A percentile compares a stretch with the other conserved stretches of the same genome.
These are phyloP conservation scores for Ambastaia sidthimunki DNA, from an alignment of 2,797 vertebrate species.

Conservation along the genomic window DNA sequence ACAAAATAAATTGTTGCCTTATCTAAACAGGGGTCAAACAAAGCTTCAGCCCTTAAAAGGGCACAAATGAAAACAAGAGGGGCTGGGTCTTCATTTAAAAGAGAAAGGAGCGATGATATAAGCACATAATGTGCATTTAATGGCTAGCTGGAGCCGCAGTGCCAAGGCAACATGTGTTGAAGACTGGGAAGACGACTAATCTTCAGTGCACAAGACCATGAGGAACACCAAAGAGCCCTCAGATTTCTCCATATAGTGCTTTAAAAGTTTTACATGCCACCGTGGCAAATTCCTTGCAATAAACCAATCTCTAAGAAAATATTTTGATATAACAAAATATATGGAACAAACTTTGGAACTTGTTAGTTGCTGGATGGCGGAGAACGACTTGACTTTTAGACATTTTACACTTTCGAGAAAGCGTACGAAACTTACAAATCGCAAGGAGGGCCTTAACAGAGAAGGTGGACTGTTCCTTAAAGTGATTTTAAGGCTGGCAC, in stretches of 20 bases:
- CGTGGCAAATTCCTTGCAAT: slow-evolving; percentile 56
- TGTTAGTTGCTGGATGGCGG: slow-evolving; percentile 46
- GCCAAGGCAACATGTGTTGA: slow-evolving; percentile 65
- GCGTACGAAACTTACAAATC: slow-evolving; percentile 29
- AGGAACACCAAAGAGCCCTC: slow-evolving; percentile 48
- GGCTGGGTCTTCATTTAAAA: neutral
- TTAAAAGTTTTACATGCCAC: slow-evolving; percentile 56
- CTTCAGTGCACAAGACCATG: slow-evolving; percentile 61
- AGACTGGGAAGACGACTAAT: slow-evolving; percentile 62
- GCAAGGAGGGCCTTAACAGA: slow-evolving; percentile 54
- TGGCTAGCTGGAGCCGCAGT: slow-evolving; percentile 56
- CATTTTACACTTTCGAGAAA: slow-evolving; percentile 16
- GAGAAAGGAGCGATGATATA: slow-evolving; percentile 17
- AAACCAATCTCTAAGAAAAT: slow-evolving; percentile 60
- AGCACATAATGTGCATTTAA: slow-evolving; percentile 56
- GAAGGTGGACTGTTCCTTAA: slow-evolving; percentile 55
- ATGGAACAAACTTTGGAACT: slow-evolving; percentile 61
- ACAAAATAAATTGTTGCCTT: neutral
- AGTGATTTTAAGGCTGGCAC: slow-evolving; percentile 77
- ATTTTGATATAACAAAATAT: slow-evolving; percentile 65
- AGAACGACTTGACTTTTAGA: slow-evolving; percentile 42
- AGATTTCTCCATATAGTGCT: slow-evolving; percentile 58
- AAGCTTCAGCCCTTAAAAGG: slow-evolving; percentile 9
- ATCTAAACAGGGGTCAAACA: slow-evolving; percentile 16
- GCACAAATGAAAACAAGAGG: slow-evolving; percentile 9